Percentiles rank a stretch among this genome's conserved stretches.
Conservation (phyloP, 2,888 invertebrate species). For the Netelia inedita region DNA sequence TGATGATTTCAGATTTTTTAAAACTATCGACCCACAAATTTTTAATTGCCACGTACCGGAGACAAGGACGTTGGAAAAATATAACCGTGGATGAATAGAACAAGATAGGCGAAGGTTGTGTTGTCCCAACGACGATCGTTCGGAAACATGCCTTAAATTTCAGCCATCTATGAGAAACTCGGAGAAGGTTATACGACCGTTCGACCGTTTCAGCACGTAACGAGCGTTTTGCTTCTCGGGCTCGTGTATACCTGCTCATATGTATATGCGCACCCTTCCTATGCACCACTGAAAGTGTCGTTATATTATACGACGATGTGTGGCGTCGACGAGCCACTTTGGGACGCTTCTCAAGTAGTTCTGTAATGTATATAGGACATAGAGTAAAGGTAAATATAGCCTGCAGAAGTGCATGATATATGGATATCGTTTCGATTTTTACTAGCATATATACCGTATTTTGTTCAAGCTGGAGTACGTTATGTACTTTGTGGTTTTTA, state of each 20-base stretch:
- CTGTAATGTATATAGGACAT: background rate
- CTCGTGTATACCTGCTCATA: background rate
- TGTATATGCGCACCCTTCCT: background rate
- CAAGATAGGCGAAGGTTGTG: background rate
- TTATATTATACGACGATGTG: slow-evolving; percentile 19
- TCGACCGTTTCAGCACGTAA: slow-evolving; percentile 41
- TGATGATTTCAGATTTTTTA: too few relatives aligned
- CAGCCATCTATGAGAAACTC: slow-evolving; percentile 29
- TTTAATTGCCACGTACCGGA: too few relatives aligned
- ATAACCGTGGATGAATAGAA: background rate
- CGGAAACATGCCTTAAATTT: slow-evolving; percentile 16
- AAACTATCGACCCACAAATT: too few relatives aligned
- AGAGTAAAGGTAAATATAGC: background rate
- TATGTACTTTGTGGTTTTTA: too few relatives aligned
- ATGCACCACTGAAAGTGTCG: slow-evolving; percentile 26
- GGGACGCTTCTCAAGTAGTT: slow-evolving; percentile 6
- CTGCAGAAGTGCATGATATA: slow-evolving; percentile 1
- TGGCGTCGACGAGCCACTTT: slow-evolving; percentile 6
- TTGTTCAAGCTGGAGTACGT: too few relatives aligned
- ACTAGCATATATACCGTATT: too few relatives aligned
- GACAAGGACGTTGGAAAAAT: background rate
- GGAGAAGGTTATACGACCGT: slow-evolving; percentile 30
- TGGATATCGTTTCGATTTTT: background rate
- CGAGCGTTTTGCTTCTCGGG: slow-evolving; percentile 30
- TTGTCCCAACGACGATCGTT: slow-evolving; percentile 16